phyloP scores from a whole-genome alignment of 2,797 vertebrate genomes.

The Lepilemur septentrionalis region DNA sequence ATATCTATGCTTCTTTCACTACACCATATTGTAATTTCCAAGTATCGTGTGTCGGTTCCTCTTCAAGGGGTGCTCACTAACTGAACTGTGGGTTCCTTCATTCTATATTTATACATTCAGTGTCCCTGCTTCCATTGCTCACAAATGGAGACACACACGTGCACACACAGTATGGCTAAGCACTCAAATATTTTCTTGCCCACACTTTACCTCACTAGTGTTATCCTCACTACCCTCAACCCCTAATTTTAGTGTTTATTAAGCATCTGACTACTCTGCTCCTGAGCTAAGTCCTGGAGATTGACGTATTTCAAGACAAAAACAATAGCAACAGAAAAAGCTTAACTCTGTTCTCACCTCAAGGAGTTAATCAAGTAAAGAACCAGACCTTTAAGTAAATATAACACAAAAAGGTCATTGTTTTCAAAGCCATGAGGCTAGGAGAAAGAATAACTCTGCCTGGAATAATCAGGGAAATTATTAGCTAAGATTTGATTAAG shows the following conservation, averaged over 20 bases:
- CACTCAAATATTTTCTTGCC: not conserved
- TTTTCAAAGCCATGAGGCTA: not conserved
- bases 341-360: not conserved
- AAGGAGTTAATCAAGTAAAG: conserved; percentile 17
- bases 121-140: not conserved
- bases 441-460: not conserved
- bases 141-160: not conserved
- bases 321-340: not conserved
- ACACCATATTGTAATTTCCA: not conserved
- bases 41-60: not conserved
- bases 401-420: not conserved
- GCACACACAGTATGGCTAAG: not conserved
- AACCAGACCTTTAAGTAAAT: conserved; percentile 22
- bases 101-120: not conserved
- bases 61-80: not conserved
- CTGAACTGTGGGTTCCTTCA: not conserved
- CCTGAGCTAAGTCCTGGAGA: not conserved
- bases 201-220: not conserved
- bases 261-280: not conserved
- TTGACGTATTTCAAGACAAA: not conserved
- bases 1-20: not conserved
- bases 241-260: not conserved
- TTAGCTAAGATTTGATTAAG: conserved; percentile 8
- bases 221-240: not conserved
- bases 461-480: not conserved